Base-by-base conservation (phyloP, 2,888 invertebrate genomes). In the Conistra vaccinii region DNA sequence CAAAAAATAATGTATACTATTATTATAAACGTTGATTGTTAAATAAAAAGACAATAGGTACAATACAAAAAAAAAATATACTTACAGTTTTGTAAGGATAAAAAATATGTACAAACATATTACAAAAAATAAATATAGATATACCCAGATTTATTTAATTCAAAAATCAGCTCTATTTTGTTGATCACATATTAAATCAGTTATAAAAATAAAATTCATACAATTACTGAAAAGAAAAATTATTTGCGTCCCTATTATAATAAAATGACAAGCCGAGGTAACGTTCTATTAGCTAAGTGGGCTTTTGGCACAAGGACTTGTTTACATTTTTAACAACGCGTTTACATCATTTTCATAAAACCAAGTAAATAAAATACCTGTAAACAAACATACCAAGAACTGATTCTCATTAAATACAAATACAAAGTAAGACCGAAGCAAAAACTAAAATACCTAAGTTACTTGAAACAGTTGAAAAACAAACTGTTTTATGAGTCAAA, bases 401-500 rank as follows among this genome's bases (percentile, higher is more conserved):
- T 72, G 57, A 84, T 84, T 80, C 73, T 65, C 58, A 76, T 76
- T 63, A 45, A 61, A 69, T 32, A 76, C 67, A 75, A 69, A 69
- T 66, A 78, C 73, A 75, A 77, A 73, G 81, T 72, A 77, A 69
- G 42, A 62, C 12, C 17, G n/a, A 39, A 26, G 63, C 29, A 85
- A 86, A 85, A 86, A 81, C 63, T 58, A 55, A 75, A 81, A 77
- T 76, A 42, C 62, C 63, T 51, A 76, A 66, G 68, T n/a, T 26
- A 67, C 67, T 63, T 60, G 65, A 53, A 82, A 71, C 73, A 71
- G 53, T 68, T 60, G 74, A 74, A 78, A 60, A 72, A 72, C 72
- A 63, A 71, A 77, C 67, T 76, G 73, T 71, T 78, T 78, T 65
- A 73, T 10, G 35, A 70, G 71, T 70, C 55, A 70, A 68, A 62